phyloP scores from a whole-genome alignment of 1,140 invertebrate genomes.

The Drosophila sulfurigaster region DNA sequence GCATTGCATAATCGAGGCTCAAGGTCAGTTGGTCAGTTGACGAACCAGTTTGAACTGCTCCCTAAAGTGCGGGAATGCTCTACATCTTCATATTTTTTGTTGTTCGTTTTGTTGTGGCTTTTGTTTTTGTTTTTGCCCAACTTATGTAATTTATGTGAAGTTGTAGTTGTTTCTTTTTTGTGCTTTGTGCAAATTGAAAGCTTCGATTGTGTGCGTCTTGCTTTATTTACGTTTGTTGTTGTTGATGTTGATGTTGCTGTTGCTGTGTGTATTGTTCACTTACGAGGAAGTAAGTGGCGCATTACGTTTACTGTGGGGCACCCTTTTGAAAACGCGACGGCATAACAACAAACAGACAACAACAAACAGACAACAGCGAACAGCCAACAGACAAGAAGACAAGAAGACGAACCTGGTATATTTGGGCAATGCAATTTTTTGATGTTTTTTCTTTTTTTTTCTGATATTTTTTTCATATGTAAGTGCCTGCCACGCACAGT shows the following conservation, averaged over 20 bases:
- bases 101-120: constrained; percentile 8
- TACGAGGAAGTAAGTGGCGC: constrained; percentile 78
- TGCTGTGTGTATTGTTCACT: constrained; percentile 19
- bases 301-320: constrained; percentile 70
- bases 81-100: constrained; percentile 36
- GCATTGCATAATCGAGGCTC: constrained; percentile 62
- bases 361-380: constrained; percentile 25
- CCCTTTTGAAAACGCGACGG: constrained; percentile 59
- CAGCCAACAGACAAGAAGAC: constrained; percentile 23
- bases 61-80: constrained; percentile 31
- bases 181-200: constrained; percentile 81
- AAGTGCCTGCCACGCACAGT: constrained; percentile 40
- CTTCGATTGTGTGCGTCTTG: constrained; percentile 51
- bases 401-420: neutral
- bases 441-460: neutral
- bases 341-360: constrained; percentile 53
- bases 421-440: constrained; percentile 34
- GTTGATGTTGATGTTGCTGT: constrained; percentile 7
- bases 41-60: constrained; percentile 66
- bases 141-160: constrained; percentile 81
- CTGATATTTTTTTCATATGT: neutral
- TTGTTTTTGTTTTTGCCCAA: constrained; percentile 50
- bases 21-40: constrained; percentile 72
- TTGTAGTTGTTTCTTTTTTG: constrained; percentile 48
- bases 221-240: constrained; percentile 21